Conservation (phyloP, 2,113 vertebrate species). For the Neodon shergylaensis region DNA sequence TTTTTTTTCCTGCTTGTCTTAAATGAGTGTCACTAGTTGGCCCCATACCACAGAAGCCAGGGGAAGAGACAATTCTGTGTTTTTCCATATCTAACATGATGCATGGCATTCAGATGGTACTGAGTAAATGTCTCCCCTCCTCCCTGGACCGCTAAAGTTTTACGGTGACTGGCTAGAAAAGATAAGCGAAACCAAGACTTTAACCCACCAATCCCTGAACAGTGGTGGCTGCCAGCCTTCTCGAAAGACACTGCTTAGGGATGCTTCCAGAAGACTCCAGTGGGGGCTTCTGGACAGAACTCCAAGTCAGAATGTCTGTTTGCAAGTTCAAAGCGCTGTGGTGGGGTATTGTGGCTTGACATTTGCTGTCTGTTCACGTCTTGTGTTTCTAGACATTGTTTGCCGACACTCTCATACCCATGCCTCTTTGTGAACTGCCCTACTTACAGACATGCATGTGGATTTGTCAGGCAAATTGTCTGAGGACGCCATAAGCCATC, state of each 20-base stretch:
- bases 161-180: not conserved
- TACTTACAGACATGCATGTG: not conserved
- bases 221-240: no score
- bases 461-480: not conserved
- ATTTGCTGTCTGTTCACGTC: not conserved
- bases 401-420: not conserved
- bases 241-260: not conserved
- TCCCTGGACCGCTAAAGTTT: not conserved
- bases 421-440: not conserved
- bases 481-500: not conserved
- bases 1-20: not conserved
- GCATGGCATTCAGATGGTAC: not conserved
- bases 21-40: not conserved
- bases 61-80: not conserved
- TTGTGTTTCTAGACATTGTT: not conserved
- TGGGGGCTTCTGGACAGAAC: not conserved
- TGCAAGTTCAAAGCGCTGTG: not conserved
- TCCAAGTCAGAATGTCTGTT: not conserved
- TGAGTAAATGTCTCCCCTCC: not conserved
- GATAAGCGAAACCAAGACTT: not conserved
- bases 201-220: not conserved
- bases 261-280: not conserved
- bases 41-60: not conserved
- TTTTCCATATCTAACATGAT: not conserved
- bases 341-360: not conserved